Conservation (phyloP, 2,797 vertebrate genomes). For the Pangasius krempfi region DNA sequence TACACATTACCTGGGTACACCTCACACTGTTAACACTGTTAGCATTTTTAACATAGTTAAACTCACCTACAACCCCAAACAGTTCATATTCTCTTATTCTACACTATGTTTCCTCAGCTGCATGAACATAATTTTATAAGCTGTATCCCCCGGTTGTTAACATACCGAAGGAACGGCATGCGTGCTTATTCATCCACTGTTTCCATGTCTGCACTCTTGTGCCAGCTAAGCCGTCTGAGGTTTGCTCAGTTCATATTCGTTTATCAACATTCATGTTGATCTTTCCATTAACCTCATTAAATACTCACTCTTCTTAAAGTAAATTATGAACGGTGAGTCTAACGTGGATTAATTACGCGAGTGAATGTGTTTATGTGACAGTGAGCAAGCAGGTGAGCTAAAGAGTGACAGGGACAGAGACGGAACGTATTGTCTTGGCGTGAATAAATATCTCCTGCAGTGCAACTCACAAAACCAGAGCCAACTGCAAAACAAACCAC, state of each 20-base stretch:
- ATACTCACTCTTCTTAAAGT: slow-evolving; percentile 20
- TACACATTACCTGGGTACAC: too few species aligned
- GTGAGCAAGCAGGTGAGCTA: neutral
- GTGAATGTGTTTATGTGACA: slow-evolving; percentile 3
- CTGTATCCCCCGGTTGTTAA: neutral
- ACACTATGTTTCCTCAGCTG: neutral
- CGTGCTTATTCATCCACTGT: slow-evolving; percentile 31
- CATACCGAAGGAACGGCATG: neutral
- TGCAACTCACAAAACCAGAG: neutral
- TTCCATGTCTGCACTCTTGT: neutral
- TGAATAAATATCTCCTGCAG: neutral
- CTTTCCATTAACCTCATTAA: slow-evolving; percentile 36
- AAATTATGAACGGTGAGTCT: slow-evolving; percentile 20
- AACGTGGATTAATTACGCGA: slow-evolving; percentile 15
- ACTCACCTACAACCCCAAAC: neutral
- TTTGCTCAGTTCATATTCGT: slow-evolving; percentile 20
- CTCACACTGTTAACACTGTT: neutral
- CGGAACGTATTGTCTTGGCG: neutral
- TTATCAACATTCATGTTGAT: slow-evolving; percentile 29
- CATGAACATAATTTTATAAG: neutral
- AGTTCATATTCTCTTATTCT: neutral
- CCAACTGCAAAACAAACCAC: neutral
- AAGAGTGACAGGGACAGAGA: neutral
- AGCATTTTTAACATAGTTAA: neutral
- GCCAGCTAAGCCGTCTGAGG: neutral